Percentiles rank a stretch among this genome's conserved stretches.
Evolutionary conservation across 2,888 invertebrate species (phyloP).

Genomic region (Anarsia innoxiella): DNA sequence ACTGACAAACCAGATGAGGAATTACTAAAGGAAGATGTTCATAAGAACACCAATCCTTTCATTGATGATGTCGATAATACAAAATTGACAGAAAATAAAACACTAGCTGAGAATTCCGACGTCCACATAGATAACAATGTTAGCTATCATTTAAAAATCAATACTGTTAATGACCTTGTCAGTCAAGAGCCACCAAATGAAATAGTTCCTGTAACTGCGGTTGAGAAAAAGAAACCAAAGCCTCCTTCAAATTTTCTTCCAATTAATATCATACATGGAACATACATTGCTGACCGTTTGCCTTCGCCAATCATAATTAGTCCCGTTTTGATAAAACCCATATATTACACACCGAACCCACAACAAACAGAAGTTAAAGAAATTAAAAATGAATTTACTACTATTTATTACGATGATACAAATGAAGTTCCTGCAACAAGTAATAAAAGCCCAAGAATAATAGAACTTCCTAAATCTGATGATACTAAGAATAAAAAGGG

Average conservation of each 20-base stretch:
- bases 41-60: slow-evolving; percentile 3
- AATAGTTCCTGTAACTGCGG: slow-evolving; percentile 20
- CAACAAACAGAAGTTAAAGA: slow-evolving; percentile 16
- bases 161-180: slow-evolving; percentile 43
- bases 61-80: slow-evolving; percentile 1
- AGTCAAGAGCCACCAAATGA: slow-evolving; percentile 23
- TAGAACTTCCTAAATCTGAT: slow-evolving; percentile 18
- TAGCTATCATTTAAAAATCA: slow-evolving; percentile 63
- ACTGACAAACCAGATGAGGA: neutral
- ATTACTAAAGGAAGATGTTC: no score
- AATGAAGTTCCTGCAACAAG: slow-evolving; percentile 38
- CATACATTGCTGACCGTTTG: slow-evolving; percentile 22
- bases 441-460: slow-evolving; percentile 22
- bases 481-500: slow-evolving; percentile 32
- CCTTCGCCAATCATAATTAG: slow-evolving; percentile 52
- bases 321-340: slow-evolving; percentile 55
- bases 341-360: slow-evolving; percentile 39
- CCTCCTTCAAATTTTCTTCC: slow-evolving; percentile 52
- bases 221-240: slow-evolving; percentile 33
- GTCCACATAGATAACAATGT: slow-evolving; percentile 24
- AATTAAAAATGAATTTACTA: slow-evolving; percentile 34
- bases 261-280: slow-evolving; percentile 37
- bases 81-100: no score
- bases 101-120: neutral
- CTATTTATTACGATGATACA: slow-evolving; percentile 58